phyloP scores from a whole-genome alignment of 2,797 vertebrate species.

The Ambastaia sidthimunki region DNA sequence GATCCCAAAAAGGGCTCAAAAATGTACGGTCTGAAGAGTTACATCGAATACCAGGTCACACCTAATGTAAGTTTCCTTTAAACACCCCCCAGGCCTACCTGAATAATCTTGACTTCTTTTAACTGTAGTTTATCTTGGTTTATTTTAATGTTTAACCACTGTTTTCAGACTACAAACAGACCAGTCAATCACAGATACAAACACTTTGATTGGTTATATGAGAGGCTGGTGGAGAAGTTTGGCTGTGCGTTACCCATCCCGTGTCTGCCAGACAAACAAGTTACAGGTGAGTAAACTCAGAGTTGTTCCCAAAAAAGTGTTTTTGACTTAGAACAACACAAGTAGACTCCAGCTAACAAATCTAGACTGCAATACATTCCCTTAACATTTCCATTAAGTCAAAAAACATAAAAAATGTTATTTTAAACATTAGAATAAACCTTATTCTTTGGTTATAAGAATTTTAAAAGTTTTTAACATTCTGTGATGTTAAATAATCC shows the following conservation, averaged over 20 bases:
- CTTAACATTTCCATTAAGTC: too few species aligned
- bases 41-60: conserved; percentile 91
- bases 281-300: conserved; percentile 81
- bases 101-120: neutral
- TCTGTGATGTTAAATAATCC: too few species aligned
- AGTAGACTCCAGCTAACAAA: too few species aligned
- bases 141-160: neutral
- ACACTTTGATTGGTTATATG: conserved; percentile 94
- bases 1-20: conserved; percentile 91
- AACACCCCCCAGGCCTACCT: neutral
- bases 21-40: conserved; percentile 93
- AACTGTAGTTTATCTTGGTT: neutral
- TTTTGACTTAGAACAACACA: too few species aligned
- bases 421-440: too few species aligned
- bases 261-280: conserved; percentile 90
- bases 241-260: conserved; percentile 88
- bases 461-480: too few species aligned
- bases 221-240: conserved; percentile 89
- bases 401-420: too few species aligned
- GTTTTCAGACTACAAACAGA: conserved; percentile 84
- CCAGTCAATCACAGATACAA: conserved; percentile 94
- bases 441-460: too few species aligned
- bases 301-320: too few species aligned
- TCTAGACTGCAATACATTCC: too few species aligned
- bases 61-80: conserved; percentile 80